These are phyloP conservation scores for Siniperca knerii DNA, from an alignment of 2,113 vertebrate genomes.

Conservation along the genomic window DNA sequence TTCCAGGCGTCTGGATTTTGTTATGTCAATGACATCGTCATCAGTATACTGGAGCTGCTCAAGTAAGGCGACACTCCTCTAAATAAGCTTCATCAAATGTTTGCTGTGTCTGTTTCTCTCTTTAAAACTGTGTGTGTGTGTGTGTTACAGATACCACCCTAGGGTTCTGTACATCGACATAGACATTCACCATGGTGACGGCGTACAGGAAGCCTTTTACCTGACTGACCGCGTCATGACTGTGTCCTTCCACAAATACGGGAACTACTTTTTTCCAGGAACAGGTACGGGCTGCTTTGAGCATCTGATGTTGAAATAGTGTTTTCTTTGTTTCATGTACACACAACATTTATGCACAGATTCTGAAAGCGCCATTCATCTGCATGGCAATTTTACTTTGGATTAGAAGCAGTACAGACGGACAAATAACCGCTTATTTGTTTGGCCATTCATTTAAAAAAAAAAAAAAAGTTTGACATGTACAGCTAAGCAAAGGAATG, in stretches of 20 bases:
- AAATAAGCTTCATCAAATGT: neutral
- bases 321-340: neutral
- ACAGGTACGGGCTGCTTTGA: slow-evolving; percentile 86
- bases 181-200: slow-evolving; percentile 97
- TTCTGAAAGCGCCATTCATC: neutral
- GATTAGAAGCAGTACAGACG: too few species aligned
- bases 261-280: slow-evolving; percentile 99
- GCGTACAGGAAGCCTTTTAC: slow-evolving; percentile 98
- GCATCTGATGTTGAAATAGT: neutral
- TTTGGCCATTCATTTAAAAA: neutral
- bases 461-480: too few species aligned
- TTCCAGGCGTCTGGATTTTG: slow-evolving; percentile 97
- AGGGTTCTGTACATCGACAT: slow-evolving; percentile 98
- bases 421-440: too few species aligned
- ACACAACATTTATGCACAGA: neutral
- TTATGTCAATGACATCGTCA: slow-evolving; percentile 99
- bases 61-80: slow-evolving; percentile 87
- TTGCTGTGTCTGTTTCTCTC: neutral
- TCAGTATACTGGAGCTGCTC: slow-evolving; percentile 97
- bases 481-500: too few species aligned
- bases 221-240: slow-evolving; percentile 99
- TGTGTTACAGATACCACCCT: slow-evolving; percentile 90
- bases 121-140: slow-evolving; percentile 9
- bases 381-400: neutral
- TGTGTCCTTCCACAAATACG: slow-evolving; percentile 99